Conservation (phyloP, 2,888 invertebrate species). For the Eledona agricola region DNA sequence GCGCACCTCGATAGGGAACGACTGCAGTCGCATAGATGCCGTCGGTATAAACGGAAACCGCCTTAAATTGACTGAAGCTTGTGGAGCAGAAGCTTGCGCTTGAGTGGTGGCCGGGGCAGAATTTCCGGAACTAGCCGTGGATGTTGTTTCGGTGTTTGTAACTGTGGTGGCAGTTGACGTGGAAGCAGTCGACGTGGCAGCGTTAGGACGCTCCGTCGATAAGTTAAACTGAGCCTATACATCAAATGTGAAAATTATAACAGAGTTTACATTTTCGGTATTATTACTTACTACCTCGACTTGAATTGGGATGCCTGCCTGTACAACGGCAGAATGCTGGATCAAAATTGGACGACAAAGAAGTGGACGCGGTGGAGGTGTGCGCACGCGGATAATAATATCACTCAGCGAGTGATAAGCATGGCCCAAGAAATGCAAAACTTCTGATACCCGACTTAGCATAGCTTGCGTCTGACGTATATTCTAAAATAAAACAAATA, state of each 20-base stretch:
- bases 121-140: slow-evolving; percentile 21
- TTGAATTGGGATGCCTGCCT: slow-evolving; percentile 73
- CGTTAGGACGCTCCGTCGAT: slow-evolving; percentile 47
- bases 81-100: slow-evolving; percentile 38
- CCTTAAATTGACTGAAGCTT: slow-evolving; percentile 40
- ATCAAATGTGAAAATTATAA: slow-evolving; percentile 21
- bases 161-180: slow-evolving; percentile 41
- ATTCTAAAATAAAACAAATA: slow-evolving; percentile 54
- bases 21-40: slow-evolving; percentile 54
- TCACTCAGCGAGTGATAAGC: slow-evolving; percentile 91
- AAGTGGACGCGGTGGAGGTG: slow-evolving; percentile 74
- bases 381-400: slow-evolving; percentile 76
- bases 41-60: slow-evolving; percentile 51
- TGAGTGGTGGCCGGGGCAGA: slow-evolving; percentile 26
- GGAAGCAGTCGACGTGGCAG: slow-evolving; percentile 39
- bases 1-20: slow-evolving; percentile 57
- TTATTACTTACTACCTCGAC: slow-evolving; percentile 64
- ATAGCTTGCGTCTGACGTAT: slow-evolving; percentile 70
- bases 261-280: no score
- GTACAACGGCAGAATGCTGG: slow-evolving; percentile 72
- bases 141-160: slow-evolving; percentile 33
- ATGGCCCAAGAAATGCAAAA: slow-evolving; percentile 86
- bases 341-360: slow-evolving; percentile 77
- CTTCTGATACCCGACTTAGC: slow-evolving; percentile 79
- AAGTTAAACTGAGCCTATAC: slow-evolving; percentile 53